These are phyloP conservation scores for Patella vulgata DNA, from an alignment of 1,140 invertebrate species.

Conservation along the genomic window DNA sequence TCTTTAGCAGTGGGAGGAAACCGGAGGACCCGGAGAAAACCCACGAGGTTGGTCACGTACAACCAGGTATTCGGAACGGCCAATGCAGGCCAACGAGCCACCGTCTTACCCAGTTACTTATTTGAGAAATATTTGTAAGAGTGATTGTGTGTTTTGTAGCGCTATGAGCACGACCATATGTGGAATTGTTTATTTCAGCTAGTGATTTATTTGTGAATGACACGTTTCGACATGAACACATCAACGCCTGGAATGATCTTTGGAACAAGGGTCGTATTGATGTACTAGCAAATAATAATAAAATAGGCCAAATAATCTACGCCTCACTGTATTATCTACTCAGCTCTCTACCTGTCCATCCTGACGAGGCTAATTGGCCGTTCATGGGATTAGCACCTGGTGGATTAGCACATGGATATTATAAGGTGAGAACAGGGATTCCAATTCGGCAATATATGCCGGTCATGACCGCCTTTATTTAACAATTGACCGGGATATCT, in stretches of 20 bases:
- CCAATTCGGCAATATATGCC: too few relatives aligned
- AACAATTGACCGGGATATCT: slow-evolving; percentile 45
- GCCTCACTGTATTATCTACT: slow-evolving; percentile 66
- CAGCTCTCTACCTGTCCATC: slow-evolving; percentile 60
- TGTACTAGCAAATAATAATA: slow-evolving; percentile 45
- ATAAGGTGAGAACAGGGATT: slow-evolving; percentile 55
- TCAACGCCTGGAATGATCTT: slow-evolving; percentile 41
- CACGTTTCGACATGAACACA: slow-evolving; percentile 40
- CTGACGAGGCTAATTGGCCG: slow-evolving; percentile 34
- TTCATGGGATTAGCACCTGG: slow-evolving; percentile 62
- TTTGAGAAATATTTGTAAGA: too few relatives aligned
- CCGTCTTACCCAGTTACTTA: too few relatives aligned
- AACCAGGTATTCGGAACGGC: too few relatives aligned
- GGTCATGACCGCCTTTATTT: too few relatives aligned
- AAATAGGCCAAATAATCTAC: slow-evolving; percentile 59
- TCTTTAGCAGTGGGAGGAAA: too few relatives aligned
- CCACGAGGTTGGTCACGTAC: too few relatives aligned
- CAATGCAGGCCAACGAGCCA: too few relatives aligned
- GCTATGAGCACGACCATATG: too few relatives aligned
- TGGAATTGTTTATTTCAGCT: slow-evolving; percentile 30
- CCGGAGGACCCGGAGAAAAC: too few relatives aligned
- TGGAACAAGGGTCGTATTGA: slow-evolving; percentile 59
- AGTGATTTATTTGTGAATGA: slow-evolving; percentile 23
- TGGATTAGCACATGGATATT: slow-evolving; percentile 52
- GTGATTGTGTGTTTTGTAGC: too few relatives aligned